Percentiles rank a stretch among this genome's conserved stretches.
Conservation (phyloP, 2,113 vertebrate species). For the Lampris megalopsis region DNA sequence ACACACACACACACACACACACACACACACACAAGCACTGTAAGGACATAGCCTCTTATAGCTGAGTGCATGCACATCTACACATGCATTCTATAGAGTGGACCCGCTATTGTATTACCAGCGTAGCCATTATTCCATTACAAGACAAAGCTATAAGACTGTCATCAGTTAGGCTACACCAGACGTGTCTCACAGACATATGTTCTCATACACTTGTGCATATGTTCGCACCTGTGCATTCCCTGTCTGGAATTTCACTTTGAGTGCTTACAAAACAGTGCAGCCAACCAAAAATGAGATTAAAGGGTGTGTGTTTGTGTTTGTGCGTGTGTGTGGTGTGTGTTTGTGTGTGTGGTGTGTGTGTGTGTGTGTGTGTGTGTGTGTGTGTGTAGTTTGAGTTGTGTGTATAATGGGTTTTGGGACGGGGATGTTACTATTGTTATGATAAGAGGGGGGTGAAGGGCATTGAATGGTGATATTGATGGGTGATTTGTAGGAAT, state of each 20-base stretch:
- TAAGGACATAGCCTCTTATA: constrained; percentile 3
- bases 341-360: background rate
- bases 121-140: constrained; percentile 64
- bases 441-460: background rate
- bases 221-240: constrained; percentile 61
- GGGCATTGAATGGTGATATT: constrained; percentile 15
- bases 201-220: background rate
- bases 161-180: constrained; percentile 44
- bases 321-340: background rate
- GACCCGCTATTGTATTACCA: constrained; percentile 60
- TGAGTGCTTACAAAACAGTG: constrained; percentile 63
- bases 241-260: constrained; percentile 65
- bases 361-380: background rate
- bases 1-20: constrained; percentile 17
- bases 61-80: constrained; percentile 42
- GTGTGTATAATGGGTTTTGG: background rate
- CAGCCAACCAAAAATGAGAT: constrained; percentile 7
- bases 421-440: constrained; percentile 16
- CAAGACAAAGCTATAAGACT: constrained; percentile 54
- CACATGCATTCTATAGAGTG: constrained; percentile 31
- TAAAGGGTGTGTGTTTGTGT: background rate
- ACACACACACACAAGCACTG: constrained; percentile 14
- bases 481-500: constrained; percentile 3
- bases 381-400: background rate
- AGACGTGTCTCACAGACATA: constrained; percentile 15